Evolutionary conservation across 2,113 vertebrate species (phyloP).

Genomic region (Chaenocephalus aceratus): DNA sequence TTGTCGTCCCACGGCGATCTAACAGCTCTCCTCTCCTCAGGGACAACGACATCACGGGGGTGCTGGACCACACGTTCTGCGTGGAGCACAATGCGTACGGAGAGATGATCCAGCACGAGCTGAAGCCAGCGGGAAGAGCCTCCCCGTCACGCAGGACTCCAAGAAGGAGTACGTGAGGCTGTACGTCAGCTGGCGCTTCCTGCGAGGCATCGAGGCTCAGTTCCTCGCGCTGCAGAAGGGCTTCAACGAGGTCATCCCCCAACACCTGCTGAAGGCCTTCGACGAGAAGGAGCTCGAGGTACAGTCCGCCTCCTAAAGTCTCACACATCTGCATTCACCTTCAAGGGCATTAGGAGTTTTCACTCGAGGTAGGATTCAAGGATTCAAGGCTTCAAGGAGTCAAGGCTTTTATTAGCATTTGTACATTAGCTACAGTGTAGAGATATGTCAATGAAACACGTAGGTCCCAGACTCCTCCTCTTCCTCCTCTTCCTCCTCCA

Average conservation of each 20-base stretch:
- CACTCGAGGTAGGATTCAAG: too few relatives aligned
- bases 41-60: conserved; percentile 98
- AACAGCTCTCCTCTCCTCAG: conserved; percentile 72
- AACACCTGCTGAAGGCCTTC: conserved; percentile 97
- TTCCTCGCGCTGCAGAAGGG: conserved; percentile 98
- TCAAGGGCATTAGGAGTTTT: not conserved
- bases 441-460: too few relatives aligned
- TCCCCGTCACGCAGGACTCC: conserved; percentile 95
- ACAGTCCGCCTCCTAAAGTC: not conserved
- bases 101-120: conserved; percentile 98
- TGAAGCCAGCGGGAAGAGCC: conserved; percentile 98
- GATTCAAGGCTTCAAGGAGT: too few relatives aligned
- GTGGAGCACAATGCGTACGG: conserved; percentile 98
- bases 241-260: conserved; percentile 99
- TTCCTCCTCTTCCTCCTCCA: too few relatives aligned
- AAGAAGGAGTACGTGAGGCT: conserved; percentile 99
- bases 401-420: too few relatives aligned
- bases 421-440: too few relatives aligned
- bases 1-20: not conserved
- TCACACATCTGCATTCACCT: not conserved
- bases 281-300: conserved; percentile 99
- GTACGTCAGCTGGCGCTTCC: conserved; percentile 99
- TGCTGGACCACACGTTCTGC: conserved; percentile 98
- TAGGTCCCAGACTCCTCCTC: too few relatives aligned
- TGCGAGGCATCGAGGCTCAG: conserved; percentile 97